Evolutionary conservation across 2,888 invertebrate genomes (phyloP).

Genomic region (Dryococelus australis): DNA sequence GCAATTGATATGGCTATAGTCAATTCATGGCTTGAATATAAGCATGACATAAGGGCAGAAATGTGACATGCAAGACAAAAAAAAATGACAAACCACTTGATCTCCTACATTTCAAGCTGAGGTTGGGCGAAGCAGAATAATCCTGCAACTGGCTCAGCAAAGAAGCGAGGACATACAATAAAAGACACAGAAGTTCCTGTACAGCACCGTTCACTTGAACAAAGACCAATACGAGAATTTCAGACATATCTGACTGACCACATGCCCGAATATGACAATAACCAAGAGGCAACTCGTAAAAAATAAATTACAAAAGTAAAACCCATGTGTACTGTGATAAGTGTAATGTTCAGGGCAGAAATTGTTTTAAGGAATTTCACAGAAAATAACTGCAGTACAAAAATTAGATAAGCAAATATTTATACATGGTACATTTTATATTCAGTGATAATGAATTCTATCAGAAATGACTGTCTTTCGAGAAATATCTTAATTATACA

Average conservation of each 20-base stretch:
- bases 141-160: not conserved
- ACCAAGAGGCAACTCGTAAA: constrained; percentile 43
- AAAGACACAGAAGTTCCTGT: not conserved
- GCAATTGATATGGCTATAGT: constrained; percentile 47
- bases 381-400: not conserved
- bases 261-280: constrained; percentile 42
- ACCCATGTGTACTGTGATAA: constrained; percentile 47
- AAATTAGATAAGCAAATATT: too few relatives aligned
- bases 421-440: too few relatives aligned
- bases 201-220: not conserved
- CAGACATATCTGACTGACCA: constrained; percentile 44
- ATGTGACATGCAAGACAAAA: not conserved
- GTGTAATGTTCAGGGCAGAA: constrained; percentile 40
- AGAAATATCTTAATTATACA: too few relatives aligned
- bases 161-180: not conserved
- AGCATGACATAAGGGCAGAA: too few relatives aligned
- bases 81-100: constrained; percentile 23
- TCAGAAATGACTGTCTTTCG: too few relatives aligned
- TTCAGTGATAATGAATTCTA: too few relatives aligned
- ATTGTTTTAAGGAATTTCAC: not conserved
- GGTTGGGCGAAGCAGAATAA: constrained; percentile 28
- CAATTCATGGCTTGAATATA: constrained; percentile 50
- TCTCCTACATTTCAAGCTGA: constrained; percentile 30
- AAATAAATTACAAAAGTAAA: constrained; percentile 41
- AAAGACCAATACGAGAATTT: constrained; percentile 45